Evolutionary conservation across 2,888 invertebrate species (phyloP), one percentile per base, ranked within the genome.

Genomic region (Alitta virens): DNA sequence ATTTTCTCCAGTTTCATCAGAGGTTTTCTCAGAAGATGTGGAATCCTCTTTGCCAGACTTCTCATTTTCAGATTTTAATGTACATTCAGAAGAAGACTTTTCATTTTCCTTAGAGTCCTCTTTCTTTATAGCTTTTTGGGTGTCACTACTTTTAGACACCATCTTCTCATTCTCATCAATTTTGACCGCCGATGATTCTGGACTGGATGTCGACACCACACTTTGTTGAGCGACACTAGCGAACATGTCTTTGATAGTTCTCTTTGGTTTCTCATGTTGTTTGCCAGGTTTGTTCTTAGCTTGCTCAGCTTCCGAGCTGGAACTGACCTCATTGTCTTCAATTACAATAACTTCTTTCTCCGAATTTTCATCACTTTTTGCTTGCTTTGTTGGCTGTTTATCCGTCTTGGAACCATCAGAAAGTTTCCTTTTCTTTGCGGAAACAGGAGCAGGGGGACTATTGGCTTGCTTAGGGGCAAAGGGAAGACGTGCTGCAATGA

Each of bases 181-280:
- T 16, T 71, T 72, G 9, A 73, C 56, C 52, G 76, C 77, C 40
- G 71, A 54, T 2, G 69, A 65, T 52, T 71, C 71, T 53, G 68
- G 75, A 3, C 75, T 75, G 3, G 78, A 76, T 5, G 66, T 66
- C n/a, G 63, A 59, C 2, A 66, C 62, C 62, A 76, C 76, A 33
- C 72, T 71, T 40, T 69, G 60, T 27, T 64, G 67, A 2, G 63
- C 63, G 27, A 56, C 40, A 7, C 67, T 60, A 1, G 75, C 71
- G 70, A 74, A 74, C 42, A 67, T 66, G 7, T 74, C 73, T 57
- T 71, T 24, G 3, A 67, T 40, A 27, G 67, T 65, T 21, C 26
- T 50, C 24, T 57, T 33, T 1, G 43, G 18, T 27, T 16, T 38
- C 23, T 18, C 50, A n/a, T 59, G 18, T 7, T 16, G n/a, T 1